These are phyloP conservation scores for Plagiodera versicolora DNA, from an alignment of 2,888 invertebrate species.

Conservation along the genomic window DNA sequence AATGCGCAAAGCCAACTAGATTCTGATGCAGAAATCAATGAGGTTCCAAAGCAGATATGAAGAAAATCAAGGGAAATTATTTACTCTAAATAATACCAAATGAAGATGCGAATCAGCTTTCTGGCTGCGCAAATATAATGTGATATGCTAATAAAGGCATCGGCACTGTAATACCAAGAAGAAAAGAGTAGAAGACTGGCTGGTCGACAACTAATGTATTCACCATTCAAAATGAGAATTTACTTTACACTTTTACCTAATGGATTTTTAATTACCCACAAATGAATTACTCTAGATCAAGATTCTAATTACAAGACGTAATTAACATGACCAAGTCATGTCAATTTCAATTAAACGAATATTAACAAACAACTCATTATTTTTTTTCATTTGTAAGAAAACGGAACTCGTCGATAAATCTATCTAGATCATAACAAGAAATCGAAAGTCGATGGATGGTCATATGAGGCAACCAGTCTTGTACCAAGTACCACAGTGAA, in stretches of 20 bases:
- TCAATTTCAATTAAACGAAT: conserved; percentile 52
- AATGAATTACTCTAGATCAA: conserved; percentile 52
- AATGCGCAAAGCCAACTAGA: no score
- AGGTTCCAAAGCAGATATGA: no score
- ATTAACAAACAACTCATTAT: conserved; percentile 44
- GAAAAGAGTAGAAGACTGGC: conserved; percentile 26
- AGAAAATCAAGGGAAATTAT: neutral
- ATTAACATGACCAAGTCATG: conserved; percentile 51
- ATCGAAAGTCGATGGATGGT: no score
- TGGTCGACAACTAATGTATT: conserved; percentile 31
- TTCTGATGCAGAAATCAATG: no score
- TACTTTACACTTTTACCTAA: conserved; percentile 53
- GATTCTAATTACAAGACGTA: conserved; percentile 50
- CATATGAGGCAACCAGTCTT: no score
- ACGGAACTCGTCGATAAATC: conserved; percentile 5
- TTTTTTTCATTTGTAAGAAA: conserved; percentile 27
- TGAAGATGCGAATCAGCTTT: conserved; percentile 35
- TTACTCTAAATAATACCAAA: conserved; percentile 36
- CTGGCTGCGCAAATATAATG: conserved; percentile 34
- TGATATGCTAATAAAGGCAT: conserved; percentile 33
- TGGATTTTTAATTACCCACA: conserved; percentile 55
- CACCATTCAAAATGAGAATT: conserved; percentile 51
- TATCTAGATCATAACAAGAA: no score
- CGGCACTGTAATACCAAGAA: conserved; percentile 34
- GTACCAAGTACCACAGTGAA: no score